Conservation (phyloP, 2,797 vertebrate genomes). For the Odontamblyopus rebecca region DNA sequence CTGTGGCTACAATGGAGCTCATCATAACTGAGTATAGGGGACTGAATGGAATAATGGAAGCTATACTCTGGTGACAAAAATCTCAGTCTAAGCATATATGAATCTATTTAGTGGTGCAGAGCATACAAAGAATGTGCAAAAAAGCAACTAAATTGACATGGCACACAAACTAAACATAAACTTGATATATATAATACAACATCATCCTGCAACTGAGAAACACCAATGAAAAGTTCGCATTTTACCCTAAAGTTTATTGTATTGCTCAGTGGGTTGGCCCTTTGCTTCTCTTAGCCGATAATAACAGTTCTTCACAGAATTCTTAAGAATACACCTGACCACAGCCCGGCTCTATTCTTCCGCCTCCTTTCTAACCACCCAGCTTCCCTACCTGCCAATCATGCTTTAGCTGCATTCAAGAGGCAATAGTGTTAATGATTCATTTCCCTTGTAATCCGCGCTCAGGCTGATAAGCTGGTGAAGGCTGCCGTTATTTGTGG, state of each 20-base stretch:
- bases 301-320: conserved; percentile 59
- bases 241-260: conserved; percentile 42
- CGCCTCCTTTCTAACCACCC: conserved; percentile 37
- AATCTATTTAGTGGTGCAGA: not conserved
- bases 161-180: not conserved
- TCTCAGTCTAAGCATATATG: not conserved
- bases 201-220: too few species aligned
- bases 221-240: not conserved
- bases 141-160: not conserved
- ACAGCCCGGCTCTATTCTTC: conserved; percentile 51
- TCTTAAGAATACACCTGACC: conserved; percentile 41
- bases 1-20: too few species aligned
- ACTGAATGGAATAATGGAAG: not conserved
- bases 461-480: conserved; percentile 75
- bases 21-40: too few species aligned
- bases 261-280: conserved; percentile 17
- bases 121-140: not conserved
- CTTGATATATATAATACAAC: not conserved
- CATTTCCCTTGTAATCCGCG: conserved; percentile 78
- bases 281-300: conserved; percentile 62
- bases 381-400: conserved; percentile 73
- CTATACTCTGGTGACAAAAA: not conserved
- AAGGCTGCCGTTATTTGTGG: conserved; percentile 67
- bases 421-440: conserved; percentile 79
- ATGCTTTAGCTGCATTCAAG: conserved; percentile 73